Evolutionary conservation across 2,888 invertebrate species (phyloP).

Genomic region (Amphipyra berbera): DNA sequence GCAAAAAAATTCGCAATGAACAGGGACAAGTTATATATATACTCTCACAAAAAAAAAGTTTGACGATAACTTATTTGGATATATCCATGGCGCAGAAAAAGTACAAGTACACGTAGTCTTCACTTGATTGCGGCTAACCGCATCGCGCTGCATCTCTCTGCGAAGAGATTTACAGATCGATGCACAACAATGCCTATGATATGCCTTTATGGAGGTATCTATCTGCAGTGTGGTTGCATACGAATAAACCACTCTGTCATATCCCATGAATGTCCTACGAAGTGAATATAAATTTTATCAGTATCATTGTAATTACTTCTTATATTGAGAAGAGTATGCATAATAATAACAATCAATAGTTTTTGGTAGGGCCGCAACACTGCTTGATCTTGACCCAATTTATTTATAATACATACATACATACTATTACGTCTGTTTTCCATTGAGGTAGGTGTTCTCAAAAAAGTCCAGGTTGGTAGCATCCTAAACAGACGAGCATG

Average conservation of each 20-base stretch:
- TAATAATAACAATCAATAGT: no score
- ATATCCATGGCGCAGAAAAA: slow-evolving; percentile 48
- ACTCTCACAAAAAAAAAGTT: slow-evolving; percentile 44
- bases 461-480: no score
- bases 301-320: no score
- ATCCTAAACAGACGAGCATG: no score
- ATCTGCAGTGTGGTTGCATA: slow-evolving; percentile 19
- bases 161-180: slow-evolving; percentile 43
- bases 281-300: no score
- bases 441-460: no score
- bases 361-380: no score
- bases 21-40: slow-evolving; percentile 37
- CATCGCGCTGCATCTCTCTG: slow-evolving; percentile 36
- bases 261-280: not conserved
- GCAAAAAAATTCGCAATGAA: slow-evolving; percentile 18
- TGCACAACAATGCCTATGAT: slow-evolving; percentile 50
- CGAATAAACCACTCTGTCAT: slow-evolving; percentile 3
- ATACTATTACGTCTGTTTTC: no score
- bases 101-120: slow-evolving; percentile 43
- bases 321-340: no score
- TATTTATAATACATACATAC: no score
- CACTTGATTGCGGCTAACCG: slow-evolving; percentile 59
- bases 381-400: no score
- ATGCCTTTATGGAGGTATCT: slow-evolving; percentile 26
- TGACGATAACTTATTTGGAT: slow-evolving; percentile 55